phyloP scores from a whole-genome alignment of 2,113 vertebrate genomes.

The Periophthalmus modestus region DNA sequence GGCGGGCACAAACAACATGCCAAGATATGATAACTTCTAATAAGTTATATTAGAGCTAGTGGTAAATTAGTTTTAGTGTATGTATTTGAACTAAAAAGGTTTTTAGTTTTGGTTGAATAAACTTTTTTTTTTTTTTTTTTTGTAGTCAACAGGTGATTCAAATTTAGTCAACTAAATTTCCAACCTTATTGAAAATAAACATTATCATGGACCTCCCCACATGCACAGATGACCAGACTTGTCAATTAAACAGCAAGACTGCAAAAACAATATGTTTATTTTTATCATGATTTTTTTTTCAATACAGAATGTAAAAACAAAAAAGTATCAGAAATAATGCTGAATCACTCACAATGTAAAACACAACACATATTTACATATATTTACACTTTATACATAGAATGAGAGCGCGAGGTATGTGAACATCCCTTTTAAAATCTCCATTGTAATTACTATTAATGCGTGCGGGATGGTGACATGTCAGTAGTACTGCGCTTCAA shows the following conservation, averaged over 20 bases:
- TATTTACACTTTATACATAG: conserved; percentile 48
- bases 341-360: conserved; percentile 7
- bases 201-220: no score
- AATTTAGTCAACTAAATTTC: no score
- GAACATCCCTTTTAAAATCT: not conserved
- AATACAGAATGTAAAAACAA: conserved; percentile 1
- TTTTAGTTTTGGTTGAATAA: no score
- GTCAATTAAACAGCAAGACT: no score
- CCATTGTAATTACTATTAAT: not conserved
- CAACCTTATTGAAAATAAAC: no score
- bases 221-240: no score
- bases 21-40: not conserved
- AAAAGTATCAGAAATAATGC: not conserved
- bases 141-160: no score
- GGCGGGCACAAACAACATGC: not conserved
- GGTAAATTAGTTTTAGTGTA: no score
- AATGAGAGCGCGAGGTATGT: not conserved
- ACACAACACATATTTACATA: conserved; percentile 53
- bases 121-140: no score
- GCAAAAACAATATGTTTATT: not conserved
- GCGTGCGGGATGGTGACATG: not conserved
- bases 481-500: not conserved
- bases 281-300: conserved; percentile 22
- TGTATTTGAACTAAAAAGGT: no score
- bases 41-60: no score